phyloP scores from a whole-genome alignment of 2,888 invertebrate genomes.

The Ophioninae sp. region DNA sequence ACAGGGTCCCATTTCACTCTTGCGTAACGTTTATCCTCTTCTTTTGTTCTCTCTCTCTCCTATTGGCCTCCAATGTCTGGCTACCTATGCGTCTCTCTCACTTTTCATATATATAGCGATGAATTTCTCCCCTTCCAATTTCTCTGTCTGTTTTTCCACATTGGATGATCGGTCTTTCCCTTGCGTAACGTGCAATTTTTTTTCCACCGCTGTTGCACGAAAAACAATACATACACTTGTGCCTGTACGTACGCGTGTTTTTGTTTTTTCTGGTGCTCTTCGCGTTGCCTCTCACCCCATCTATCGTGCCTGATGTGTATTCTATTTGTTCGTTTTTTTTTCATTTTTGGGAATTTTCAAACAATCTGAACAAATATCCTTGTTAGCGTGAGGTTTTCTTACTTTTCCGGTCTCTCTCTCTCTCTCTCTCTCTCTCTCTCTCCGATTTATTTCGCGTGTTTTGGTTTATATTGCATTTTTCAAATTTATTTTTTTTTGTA shows the following conservation, averaged over 20 bases:
- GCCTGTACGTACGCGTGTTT: background rate
- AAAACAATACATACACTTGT: background rate
- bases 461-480: too few relatives aligned
- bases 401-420: background rate
- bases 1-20: conserved; percentile 14
- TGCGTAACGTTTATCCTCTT: conserved; percentile 18
- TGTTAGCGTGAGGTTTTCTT: background rate
- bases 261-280: conserved; percentile 1
- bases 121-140: background rate
- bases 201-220: conserved; percentile 13
- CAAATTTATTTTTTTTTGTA: too few relatives aligned
- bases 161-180: conserved; percentile 48
- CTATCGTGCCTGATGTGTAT: background rate
- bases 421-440: background rate
- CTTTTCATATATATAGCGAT: too few relatives aligned
- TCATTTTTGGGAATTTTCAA: conserved; percentile 43
- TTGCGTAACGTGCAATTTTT: conserved; percentile 42
- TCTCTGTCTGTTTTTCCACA: conserved; percentile 34
- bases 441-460: background rate
- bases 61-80: too few relatives aligned
- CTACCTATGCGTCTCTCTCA: too few relatives aligned
- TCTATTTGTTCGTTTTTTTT: conserved; percentile 39
- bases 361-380: conserved; percentile 44
- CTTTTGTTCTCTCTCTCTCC: background rate
- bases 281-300: background rate